A percentile compares a stretch with the other conserved stretches of the same genome.
Conservation (phyloP, 2,113 vertebrate species). For the Acanthisitta chloris region DNA sequence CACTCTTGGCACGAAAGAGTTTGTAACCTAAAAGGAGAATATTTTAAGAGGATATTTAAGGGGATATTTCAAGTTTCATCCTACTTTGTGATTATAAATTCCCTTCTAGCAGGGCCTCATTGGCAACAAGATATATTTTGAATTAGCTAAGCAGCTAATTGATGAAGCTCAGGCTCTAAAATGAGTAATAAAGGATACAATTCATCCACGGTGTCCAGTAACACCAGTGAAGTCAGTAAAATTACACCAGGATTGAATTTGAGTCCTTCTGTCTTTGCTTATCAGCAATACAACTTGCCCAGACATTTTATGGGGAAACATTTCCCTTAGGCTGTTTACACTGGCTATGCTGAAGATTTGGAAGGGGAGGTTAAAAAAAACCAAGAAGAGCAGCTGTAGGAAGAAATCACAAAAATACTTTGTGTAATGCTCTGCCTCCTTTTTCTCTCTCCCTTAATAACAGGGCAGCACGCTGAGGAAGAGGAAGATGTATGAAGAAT, state of each 20-base stretch:
- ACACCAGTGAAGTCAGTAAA: slow-evolving; percentile 11
- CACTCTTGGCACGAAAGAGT: not conserved
- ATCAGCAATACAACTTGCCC: slow-evolving; percentile 34
- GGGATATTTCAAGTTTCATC: not conserved
- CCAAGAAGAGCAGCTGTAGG: slow-evolving; percentile 38
- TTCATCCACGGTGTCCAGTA: slow-evolving; percentile 14
- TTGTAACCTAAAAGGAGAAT: not conserved
- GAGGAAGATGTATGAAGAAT: slow-evolving; percentile 97
- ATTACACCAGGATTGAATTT: slow-evolving; percentile 25
- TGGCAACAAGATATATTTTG: not conserved
- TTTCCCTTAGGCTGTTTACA: not conserved
- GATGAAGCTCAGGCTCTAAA: not conserved
- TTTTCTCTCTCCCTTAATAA: slow-evolving; percentile 35
- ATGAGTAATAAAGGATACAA: not conserved
- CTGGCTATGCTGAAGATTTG: not conserved
- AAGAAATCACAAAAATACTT: slow-evolving; percentile 46
- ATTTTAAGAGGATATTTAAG: no score
- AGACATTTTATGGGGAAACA: slow-evolving; percentile 36
- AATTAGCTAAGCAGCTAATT: slow-evolving; percentile 35
- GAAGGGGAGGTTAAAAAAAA: not conserved
- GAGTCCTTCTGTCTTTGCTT: slow-evolving; percentile 38
- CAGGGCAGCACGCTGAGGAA: slow-evolving; percentile 96
- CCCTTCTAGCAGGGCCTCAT: not conserved
- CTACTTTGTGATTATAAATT: not conserved
- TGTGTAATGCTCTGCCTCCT: not conserved